Base-by-base conservation (phyloP, 2,888 invertebrate species). In the Monochamus alternatus region DNA sequence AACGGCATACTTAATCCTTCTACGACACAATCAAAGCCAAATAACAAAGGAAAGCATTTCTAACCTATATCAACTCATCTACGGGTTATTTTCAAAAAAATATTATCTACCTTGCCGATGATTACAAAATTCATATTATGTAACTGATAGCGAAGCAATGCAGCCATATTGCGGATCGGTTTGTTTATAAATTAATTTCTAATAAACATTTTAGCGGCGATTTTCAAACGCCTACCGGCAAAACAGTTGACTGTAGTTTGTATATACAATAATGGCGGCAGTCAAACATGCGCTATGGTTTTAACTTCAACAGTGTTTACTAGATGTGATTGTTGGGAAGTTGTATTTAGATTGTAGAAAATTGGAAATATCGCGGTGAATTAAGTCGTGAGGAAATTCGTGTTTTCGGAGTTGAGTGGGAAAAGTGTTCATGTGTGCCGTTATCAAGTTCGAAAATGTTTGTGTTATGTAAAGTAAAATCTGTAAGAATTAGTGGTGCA, bases 221-320 rank as follows among this genome's bases (percentile, higher is more conserved):
- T 62, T 71, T 59, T 55, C 44, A 63, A 71, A 63, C 64, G 66
- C 60, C 79, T 69, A 79, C 81, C 85, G 86, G 85, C 82, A 85
- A 85, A 84, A 82, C 85, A 87, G 87, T 85, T 84, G 83, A 82
- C 86, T 85, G 82, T 78, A 80, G 69, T 74, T 78, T 75, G 81
- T 81, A 81, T 80, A 83, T 81, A 83, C 82, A 85, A 87, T 86
- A 88, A 87, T 87, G 87, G 87, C 87, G 88, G 87, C 85, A 85
- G 83, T 82, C 84, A 87, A 87, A 88, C 87, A 88, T 88, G 87
- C 88, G 89, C 89, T 84, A 84, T 84, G 87, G 88, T 89, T 88
- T 55, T 83, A 81, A 84, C 84, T 88, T 87, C 86, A 86, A 71
- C 63, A 88, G 91, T 91, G 90, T 90, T 90, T 90, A 90, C 89